A percentile compares a stretch with the other conserved stretches of the same genome.
Evolutionary conservation across 1,140 invertebrate species (phyloP).

Genomic region (Bacillus rossius): DNA sequence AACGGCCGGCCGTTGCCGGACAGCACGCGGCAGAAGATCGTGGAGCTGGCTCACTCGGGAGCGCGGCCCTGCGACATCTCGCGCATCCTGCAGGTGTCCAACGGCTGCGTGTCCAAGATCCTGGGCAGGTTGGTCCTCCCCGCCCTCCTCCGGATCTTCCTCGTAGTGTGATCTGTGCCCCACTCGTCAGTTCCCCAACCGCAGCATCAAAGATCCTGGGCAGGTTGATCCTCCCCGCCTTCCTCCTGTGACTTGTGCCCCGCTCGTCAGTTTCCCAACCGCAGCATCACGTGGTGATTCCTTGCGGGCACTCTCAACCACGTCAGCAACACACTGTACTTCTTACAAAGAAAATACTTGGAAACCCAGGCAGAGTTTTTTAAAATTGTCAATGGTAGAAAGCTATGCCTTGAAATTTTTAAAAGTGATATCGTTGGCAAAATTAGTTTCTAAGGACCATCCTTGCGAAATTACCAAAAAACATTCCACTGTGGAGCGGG

Average conservation of each 20-base stretch:
- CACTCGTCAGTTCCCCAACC: slow-evolving; percentile 94
- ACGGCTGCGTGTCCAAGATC: slow-evolving; percentile 94
- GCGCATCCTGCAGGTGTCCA: slow-evolving; percentile 92
- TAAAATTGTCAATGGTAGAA: no score
- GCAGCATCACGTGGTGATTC: no score
- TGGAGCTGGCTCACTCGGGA: slow-evolving; percentile 94
- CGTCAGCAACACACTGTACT: no score
- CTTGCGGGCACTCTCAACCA: no score
- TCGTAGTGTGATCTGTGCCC: slow-evolving; percentile 99
- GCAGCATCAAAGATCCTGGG: slow-evolving; percentile 94
- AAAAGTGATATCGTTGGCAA: no score
- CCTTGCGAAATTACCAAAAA: no score
- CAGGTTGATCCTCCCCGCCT: slow-evolving; percentile 54
- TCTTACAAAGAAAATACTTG: no score
- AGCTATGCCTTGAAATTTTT: no score
- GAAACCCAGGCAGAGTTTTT: no score
- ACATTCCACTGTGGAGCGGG: no score
- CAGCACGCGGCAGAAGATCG: slow-evolving; percentile 95
- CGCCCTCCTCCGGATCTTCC: background rate
- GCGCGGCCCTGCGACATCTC: slow-evolving; percentile 98
- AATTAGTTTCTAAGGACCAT: no score
- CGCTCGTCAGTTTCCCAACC: slow-evolving; percentile 94
- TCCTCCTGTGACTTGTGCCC: slow-evolving; percentile 88
- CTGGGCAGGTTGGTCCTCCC: slow-evolving; percentile 70
- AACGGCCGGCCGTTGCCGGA: slow-evolving; percentile 96